These are phyloP conservation scores for Hippopotamyrus pictus DNA, from an alignment of 2,797 vertebrate genomes.

Conservation along the genomic window DNA sequence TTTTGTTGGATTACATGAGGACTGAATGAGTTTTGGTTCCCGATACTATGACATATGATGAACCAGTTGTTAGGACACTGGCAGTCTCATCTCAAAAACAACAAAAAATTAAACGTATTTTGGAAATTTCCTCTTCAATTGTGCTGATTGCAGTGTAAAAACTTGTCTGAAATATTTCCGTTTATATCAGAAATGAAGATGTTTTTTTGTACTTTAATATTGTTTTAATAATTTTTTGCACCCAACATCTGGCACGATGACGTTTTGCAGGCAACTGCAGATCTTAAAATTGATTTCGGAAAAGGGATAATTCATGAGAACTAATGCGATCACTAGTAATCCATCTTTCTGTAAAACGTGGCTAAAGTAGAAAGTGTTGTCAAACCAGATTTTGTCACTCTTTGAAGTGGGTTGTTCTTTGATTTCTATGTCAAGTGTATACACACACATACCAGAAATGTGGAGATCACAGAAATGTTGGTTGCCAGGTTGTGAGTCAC, in stretches of 20 bases:
- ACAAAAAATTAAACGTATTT: background rate
- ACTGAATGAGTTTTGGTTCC: background rate
- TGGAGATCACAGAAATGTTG: background rate
- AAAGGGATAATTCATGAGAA: background rate
- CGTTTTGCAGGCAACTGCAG: background rate
- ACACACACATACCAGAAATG: background rate
- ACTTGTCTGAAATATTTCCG: background rate
- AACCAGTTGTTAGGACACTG: background rate
- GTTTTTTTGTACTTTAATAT: background rate
- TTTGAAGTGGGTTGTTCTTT: slow-evolving; percentile 19
- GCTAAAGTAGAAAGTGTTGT: slow-evolving; percentile 1
- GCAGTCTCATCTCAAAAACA: background rate
- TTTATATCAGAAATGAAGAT: background rate
- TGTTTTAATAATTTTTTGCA: background rate
- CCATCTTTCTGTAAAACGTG: background rate
- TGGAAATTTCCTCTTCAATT: background rate
- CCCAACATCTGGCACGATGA: background rate
- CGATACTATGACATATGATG: background rate
- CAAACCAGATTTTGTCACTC: slow-evolving; percentile 5
- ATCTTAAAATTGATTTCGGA: background rate
- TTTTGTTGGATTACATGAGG: background rate
- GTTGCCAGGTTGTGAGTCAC: background rate
- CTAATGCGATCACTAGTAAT: background rate
- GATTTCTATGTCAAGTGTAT: slow-evolving; percentile 10
- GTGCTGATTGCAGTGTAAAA: background rate